Evolutionary conservation across 2,888 invertebrate species (phyloP).

Genomic region (Drosophila ustulata): DNA sequence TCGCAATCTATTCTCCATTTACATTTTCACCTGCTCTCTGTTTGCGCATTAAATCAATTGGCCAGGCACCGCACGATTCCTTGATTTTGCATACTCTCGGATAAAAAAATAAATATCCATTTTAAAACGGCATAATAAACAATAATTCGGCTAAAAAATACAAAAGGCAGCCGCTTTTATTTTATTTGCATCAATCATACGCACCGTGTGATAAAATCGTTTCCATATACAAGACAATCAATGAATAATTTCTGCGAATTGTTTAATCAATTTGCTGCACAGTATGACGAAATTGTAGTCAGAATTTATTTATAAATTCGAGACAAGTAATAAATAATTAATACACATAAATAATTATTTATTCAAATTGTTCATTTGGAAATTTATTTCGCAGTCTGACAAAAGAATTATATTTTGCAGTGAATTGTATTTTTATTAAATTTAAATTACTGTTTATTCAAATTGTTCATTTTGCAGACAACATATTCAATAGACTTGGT

Average conservation of each 20-base stretch:
- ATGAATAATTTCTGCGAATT: background rate
- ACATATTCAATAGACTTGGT: too few relatives aligned
- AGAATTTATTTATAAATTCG: too few relatives aligned
- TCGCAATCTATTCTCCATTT: constrained; percentile 4
- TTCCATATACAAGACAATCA: background rate
- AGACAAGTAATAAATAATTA: too few relatives aligned
- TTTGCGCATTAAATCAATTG: constrained; percentile 13
- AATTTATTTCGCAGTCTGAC: too few relatives aligned
- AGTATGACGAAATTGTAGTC: background rate
- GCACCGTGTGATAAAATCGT: background rate
- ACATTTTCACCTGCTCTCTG: constrained; percentile 8
- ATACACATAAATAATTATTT: too few relatives aligned
- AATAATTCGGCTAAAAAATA: background rate
- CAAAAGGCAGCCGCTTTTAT: background rate
- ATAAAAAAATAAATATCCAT: constrained; percentile 4
- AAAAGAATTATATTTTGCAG: too few relatives aligned
- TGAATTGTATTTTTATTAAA: background rate
- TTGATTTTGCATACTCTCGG: background rate
- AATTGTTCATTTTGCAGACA: too few relatives aligned
- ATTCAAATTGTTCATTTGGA: too few relatives aligned
- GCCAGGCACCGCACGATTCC: constrained; percentile 5
- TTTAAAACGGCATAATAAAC: background rate
- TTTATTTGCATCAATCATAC: constrained; percentile 5
- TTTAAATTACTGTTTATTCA: too few relatives aligned
- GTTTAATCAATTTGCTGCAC: background rate